phyloP scores from a whole-genome alignment of 2,113 vertebrate genomes.

The Pantherophis guttatus region DNA sequence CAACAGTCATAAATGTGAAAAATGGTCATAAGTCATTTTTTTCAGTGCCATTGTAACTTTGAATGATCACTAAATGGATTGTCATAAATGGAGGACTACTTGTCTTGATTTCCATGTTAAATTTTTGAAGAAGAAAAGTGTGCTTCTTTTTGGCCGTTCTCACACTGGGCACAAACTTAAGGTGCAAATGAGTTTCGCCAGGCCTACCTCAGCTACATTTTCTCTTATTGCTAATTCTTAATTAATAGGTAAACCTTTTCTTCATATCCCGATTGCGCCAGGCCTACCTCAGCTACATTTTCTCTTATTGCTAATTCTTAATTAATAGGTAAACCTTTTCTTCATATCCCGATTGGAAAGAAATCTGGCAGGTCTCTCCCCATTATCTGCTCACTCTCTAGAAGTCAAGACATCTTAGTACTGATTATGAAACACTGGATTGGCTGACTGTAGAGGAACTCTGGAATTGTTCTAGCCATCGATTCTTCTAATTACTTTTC shows the following conservation, averaged over 20 bases:
- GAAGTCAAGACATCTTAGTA: background rate
- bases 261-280: background rate
- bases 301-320: background rate
- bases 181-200: background rate
- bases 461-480: background rate
- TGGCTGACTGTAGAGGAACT: background rate
- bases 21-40: too few relatives aligned
- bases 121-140: background rate
- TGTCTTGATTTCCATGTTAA: background rate
- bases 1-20: too few relatives aligned
- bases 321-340: too few relatives aligned
- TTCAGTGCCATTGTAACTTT: too few relatives aligned
- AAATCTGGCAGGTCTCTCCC: background rate
- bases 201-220: background rate
- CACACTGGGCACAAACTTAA: background rate
- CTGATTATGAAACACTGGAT: background rate
- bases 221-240: background rate
- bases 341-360: background rate
- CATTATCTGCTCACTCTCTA: background rate
- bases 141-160: background rate
- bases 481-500: background rate
- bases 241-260: too few relatives aligned
- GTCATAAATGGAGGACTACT: too few relatives aligned
- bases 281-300: background rate
- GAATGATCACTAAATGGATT: too few relatives aligned